These are phyloP conservation scores for Cladopsammia gracilis DNA, from an alignment of 64 coral and sea anemone genomes.

Conservation along the genomic window DNA sequence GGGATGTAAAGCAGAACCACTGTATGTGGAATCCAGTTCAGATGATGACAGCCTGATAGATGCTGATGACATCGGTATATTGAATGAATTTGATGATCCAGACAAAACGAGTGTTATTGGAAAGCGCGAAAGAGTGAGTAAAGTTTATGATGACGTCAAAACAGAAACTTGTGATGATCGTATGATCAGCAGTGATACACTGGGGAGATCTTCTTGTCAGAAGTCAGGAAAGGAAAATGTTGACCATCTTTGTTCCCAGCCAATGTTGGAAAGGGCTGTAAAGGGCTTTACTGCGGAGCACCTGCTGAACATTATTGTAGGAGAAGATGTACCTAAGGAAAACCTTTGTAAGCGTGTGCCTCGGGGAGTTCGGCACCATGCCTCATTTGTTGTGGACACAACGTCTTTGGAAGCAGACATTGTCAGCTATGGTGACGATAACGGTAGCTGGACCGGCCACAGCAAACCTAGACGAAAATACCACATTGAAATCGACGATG, in stretches of 20 bases:
- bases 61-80: neutral
- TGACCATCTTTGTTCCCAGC: neutral
- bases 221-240: constrained; percentile 4
- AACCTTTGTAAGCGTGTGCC: neutral
- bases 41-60: neutral
- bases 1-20: constrained; percentile 13
- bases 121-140: neutral
- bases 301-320: neutral
- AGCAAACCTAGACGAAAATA: constrained; percentile 64
- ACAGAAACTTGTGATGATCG: neutral
- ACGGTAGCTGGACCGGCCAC: constrained; percentile 73
- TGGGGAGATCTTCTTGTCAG: constrained; percentile 20
- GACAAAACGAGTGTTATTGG: neutral
- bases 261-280: neutral
- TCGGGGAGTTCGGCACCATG: neutral
- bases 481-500: constrained; percentile 50
- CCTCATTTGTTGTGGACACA: constrained; percentile 52
- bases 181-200: neutral
- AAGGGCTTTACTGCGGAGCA: constrained; percentile 4
- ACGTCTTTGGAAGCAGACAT: constrained; percentile 49
- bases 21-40: constrained; percentile 4
- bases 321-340: constrained; percentile 17
- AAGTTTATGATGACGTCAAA: neutral
- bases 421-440: constrained; percentile 57
- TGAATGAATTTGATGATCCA: neutral